These are phyloP conservation scores for Dryas iulia DNA, from an alignment of 1,140 invertebrate species.

Conservation along the genomic window DNA sequence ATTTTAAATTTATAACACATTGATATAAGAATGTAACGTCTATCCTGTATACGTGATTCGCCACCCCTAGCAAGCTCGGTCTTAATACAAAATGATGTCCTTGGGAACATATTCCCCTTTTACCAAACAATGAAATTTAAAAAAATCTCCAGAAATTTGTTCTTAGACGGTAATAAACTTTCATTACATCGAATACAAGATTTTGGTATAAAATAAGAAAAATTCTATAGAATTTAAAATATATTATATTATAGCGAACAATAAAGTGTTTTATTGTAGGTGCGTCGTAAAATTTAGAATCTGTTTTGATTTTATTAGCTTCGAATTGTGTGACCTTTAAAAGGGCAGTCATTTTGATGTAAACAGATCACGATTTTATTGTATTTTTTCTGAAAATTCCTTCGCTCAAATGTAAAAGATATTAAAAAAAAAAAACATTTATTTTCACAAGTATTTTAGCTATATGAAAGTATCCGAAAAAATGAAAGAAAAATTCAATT, in stretches of 20 bases:
- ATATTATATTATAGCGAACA: slow-evolving; percentile 3
- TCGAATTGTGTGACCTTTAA: slow-evolving; percentile 11
- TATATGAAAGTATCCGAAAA: too few species aligned
- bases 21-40: slow-evolving; percentile 9
- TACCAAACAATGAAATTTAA: slow-evolving; percentile 50
- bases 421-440: too few species aligned
- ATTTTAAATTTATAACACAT: background rate
- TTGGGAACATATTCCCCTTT: slow-evolving; percentile 56
- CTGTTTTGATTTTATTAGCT: slow-evolving; percentile 16
- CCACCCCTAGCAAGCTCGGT: slow-evolving; percentile 43
- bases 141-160: slow-evolving; percentile 45
- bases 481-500: too few species aligned
- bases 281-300: slow-evolving; percentile 5
- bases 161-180: slow-evolving; percentile 48
- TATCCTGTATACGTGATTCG: slow-evolving; percentile 46
- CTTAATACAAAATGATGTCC: slow-evolving; percentile 63
- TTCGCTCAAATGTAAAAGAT: background rate
- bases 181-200: slow-evolving; percentile 10
- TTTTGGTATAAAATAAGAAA: background rate
- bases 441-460: too few species aligned
- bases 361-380: background rate
- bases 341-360: background rate
- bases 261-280: slow-evolving; percentile 9
- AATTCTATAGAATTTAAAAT: background rate
- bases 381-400: background rate